Conservation (phyloP, 92 coral and sea anemone species). For the Parazoanthus atlanticus region DNA sequence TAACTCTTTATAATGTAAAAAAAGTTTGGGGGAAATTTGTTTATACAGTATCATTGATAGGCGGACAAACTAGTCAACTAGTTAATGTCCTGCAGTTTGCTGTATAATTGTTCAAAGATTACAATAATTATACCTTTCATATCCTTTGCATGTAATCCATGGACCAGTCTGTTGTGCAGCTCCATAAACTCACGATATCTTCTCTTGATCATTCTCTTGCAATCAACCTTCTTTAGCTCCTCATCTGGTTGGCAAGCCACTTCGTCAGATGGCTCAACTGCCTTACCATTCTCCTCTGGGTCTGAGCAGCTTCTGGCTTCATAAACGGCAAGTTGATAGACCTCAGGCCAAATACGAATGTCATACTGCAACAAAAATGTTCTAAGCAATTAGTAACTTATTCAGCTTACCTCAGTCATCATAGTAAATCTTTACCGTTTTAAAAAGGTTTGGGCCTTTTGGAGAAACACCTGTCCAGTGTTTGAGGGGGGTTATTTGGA, state of each 20-base stretch:
- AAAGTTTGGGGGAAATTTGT: too few species aligned
- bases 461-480: too few species aligned
- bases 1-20: too few species aligned
- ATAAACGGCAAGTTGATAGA: slow-evolving; percentile 58
- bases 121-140: slow-evolving; percentile 87
- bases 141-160: slow-evolving; percentile 61
- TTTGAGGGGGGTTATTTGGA: too few species aligned
- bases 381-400: background rate
- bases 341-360: slow-evolving; percentile 79
- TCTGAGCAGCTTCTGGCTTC: slow-evolving; percentile 42
- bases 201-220: slow-evolving; percentile 73
- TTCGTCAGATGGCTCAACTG: slow-evolving; percentile 7
- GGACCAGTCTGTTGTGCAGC: slow-evolving; percentile 80
- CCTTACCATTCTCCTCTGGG: slow-evolving; percentile 36
- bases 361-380: slow-evolving; percentile 64
- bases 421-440: too few species aligned
- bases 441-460: too few species aligned
- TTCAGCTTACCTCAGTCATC: too few species aligned
- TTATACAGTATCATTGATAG: too few species aligned
- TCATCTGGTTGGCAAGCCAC: background rate
- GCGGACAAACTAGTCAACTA: too few species aligned
- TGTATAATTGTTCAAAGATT: too few species aligned
- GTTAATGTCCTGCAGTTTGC: too few species aligned
- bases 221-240: slow-evolving; percentile 38
- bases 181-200: slow-evolving; percentile 97